phyloP scores from a whole-genome alignment of 2,888 invertebrate species.

The Rhagophthalmus giganteus region DNA sequence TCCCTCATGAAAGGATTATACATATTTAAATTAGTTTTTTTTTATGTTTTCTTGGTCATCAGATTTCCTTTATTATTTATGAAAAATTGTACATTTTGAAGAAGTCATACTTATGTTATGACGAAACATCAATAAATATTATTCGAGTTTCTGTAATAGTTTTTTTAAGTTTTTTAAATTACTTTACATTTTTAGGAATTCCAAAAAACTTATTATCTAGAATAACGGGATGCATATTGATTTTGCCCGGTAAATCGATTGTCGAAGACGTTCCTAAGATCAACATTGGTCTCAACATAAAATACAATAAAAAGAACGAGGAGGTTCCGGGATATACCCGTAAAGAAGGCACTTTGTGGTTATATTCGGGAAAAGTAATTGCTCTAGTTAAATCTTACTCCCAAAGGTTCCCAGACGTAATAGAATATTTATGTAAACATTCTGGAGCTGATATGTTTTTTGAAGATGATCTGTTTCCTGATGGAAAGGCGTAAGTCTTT shows the following conservation, averaged over 20 bases:
- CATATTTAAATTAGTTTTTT: no score
- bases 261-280: slow-evolving; percentile 60
- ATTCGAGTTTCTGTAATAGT: no score
- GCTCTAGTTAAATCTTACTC: slow-evolving; percentile 73
- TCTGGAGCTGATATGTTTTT: slow-evolving; percentile 62
- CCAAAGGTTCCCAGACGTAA: slow-evolving; percentile 71
- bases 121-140: no score
- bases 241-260: slow-evolving; percentile 54
- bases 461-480: slow-evolving; percentile 67
- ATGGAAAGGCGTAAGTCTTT: slow-evolving; percentile 37
- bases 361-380: slow-evolving; percentile 76
- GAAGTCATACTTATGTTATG: no score
- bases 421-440: slow-evolving; percentile 62
- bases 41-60: no score
- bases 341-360: slow-evolving; percentile 72
- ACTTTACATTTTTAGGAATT: slow-evolving; percentile 67
- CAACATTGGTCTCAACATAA: slow-evolving; percentile 90
- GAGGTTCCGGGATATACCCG: slow-evolving; percentile 82
- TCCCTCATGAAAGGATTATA: no score
- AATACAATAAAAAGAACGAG: slow-evolving; percentile 79
- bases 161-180: no score
- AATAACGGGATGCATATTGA: slow-evolving; percentile 84
- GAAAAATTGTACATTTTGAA: no score
- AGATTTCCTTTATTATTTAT: no score
- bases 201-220: slow-evolving; percentile 74